Conservation (phyloP, 2,888 invertebrate genomes). For the Adelognathus sp. region DNA sequence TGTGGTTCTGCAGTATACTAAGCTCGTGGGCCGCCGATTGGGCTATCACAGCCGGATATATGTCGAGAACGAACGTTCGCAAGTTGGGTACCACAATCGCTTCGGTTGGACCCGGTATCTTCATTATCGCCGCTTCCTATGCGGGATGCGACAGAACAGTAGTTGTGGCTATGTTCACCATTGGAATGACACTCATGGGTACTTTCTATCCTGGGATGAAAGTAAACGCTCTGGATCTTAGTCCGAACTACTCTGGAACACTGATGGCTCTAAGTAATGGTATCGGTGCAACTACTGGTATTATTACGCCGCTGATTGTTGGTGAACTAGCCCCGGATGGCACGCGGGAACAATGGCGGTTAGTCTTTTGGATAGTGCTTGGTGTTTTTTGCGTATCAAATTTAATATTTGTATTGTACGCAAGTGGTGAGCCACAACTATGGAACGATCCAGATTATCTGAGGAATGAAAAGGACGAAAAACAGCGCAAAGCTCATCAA, state of each 20-base stretch:
- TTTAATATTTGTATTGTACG: conserved; percentile 86
- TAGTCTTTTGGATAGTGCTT: conserved; percentile 91
- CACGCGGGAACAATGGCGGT: conserved; percentile 85
- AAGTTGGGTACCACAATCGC: conserved; percentile 82
- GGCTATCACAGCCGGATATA: conserved; percentile 73
- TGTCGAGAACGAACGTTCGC: conserved; percentile 80
- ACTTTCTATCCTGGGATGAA: conserved; percentile 82
- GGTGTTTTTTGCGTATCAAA: conserved; percentile 87
- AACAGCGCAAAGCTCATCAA: conserved; percentile 36
- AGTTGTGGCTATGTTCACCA: conserved; percentile 80
- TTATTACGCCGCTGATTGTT: conserved; percentile 87
- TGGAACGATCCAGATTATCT: conserved; percentile 86
- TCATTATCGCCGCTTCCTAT: conserved; percentile 82
- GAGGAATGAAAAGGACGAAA: conserved; percentile 62
- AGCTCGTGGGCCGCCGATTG: conserved; percentile 80
- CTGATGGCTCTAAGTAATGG: conserved; percentile 83
- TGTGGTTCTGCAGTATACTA: conserved; percentile 80
- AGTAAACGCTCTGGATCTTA: conserved; percentile 81
- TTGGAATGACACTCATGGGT: conserved; percentile 82
- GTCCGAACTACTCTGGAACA: conserved; percentile 82
- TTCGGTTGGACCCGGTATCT: conserved; percentile 81
- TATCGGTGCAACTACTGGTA: conserved; percentile 88
- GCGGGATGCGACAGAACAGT: conserved; percentile 79
- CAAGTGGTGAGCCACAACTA: conserved; percentile 88
- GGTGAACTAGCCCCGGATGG: conserved; percentile 83